Evolutionary conservation across 1,140 invertebrate genomes (phyloP).

Genomic region (Diabrotica undecimpunctata): DNA sequence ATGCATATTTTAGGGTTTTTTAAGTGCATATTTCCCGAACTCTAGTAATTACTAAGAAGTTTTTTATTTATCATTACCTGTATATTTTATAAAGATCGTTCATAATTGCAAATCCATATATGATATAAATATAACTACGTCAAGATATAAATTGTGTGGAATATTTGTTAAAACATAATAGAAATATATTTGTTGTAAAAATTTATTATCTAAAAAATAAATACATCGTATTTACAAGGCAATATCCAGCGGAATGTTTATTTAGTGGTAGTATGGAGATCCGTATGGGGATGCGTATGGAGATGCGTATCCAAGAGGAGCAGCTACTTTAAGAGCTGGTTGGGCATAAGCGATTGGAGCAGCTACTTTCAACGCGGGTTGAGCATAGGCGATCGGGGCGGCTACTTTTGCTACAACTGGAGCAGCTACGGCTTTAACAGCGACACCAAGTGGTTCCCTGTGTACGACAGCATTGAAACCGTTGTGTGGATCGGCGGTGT

Average conservation of each 20-base stretch:
- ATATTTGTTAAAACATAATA: neutral
- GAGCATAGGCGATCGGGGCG: constrained; percentile 12
- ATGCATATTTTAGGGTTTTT: too few relatives aligned
- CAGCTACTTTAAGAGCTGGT: neutral
- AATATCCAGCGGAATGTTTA: neutral
- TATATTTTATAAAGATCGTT: too few relatives aligned
- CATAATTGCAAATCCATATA: too few relatives aligned
- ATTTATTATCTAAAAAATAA: neutral
- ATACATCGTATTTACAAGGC: neutral
- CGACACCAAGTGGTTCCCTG: constrained; percentile 23
- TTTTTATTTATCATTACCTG: too few relatives aligned
- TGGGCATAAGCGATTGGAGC: constrained; percentile 13
- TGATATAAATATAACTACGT: too few relatives aligned
- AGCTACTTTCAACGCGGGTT: constrained; percentile 6
- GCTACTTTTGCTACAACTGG: neutral
- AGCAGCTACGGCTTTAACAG: constrained; percentile 7
- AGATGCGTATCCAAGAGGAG: constrained; percentile 2
- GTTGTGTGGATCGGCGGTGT: constrained; percentile 58
- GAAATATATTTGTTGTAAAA: neutral
- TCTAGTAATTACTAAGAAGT: too few relatives aligned
- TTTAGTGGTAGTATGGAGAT: constrained; percentile 8
- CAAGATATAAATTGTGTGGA: too few relatives aligned
- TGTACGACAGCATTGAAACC: constrained; percentile 54
- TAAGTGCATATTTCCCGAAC: too few relatives aligned
- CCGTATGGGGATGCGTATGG: neutral